A percentile compares a stretch with the other conserved stretches of the same genome.
These are phyloP conservation scores for Zosterops japonicus DNA, from an alignment of 2,113 vertebrate species.

Conservation along the genomic window DNA sequence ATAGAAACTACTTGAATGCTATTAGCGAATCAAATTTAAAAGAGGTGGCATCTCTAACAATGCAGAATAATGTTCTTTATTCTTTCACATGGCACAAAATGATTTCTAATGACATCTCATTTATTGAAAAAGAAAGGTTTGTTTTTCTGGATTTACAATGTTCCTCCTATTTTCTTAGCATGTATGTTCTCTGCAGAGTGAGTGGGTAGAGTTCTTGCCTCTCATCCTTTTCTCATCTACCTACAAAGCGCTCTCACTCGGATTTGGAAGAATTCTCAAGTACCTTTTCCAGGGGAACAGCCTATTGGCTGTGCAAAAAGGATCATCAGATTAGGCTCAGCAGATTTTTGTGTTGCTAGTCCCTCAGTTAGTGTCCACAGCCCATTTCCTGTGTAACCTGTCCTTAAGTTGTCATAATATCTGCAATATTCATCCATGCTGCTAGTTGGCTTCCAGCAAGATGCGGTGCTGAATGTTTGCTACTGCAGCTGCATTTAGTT, in stretches of 20 bases:
- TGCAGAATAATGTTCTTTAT: constrained; percentile 29
- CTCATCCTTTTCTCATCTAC: not conserved
- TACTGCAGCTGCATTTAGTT: not conserved
- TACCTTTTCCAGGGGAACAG: not conserved
- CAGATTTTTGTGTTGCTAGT: not conserved
- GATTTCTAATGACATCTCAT: not conserved
- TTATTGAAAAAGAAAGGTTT: not conserved
- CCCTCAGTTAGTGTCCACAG: not conserved
- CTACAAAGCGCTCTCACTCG: not conserved
- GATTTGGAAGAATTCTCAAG: not conserved
- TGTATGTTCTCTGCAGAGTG: not conserved
- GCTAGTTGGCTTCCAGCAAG: not conserved
- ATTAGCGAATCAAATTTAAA: constrained; percentile 37
- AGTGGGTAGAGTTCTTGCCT: not conserved
- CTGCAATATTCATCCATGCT: not conserved
- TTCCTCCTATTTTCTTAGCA: not conserved
- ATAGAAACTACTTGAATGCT: constrained; percentile 42
- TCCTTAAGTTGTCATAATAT: not conserved
- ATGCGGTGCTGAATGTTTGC: not conserved
- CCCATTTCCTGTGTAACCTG: not conserved
- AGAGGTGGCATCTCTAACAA: constrained; percentile 40
- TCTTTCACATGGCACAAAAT: not conserved
- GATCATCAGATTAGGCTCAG: not conserved
- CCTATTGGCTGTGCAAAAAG: not conserved
- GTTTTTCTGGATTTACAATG: not conserved